phyloP scores from a whole-genome alignment of 2,113 vertebrate species.

The Prionailurus viverrinus region DNA sequence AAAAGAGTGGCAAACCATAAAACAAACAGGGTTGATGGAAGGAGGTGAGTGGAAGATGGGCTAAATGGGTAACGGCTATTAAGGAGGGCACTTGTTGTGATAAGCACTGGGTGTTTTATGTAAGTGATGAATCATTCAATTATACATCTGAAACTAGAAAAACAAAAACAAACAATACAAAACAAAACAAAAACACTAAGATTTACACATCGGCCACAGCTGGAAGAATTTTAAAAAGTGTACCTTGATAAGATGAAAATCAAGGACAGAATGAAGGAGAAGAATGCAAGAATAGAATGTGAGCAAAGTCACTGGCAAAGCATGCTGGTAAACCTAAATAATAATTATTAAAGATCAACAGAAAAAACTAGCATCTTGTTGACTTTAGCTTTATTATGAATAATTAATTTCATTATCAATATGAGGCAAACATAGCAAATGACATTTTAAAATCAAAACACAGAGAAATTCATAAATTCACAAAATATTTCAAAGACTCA shows the following conservation, averaged over 20 bases:
- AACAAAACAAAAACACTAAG: neutral
- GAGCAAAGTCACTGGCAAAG: neutral
- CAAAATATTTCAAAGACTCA: neutral
- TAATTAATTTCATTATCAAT: conserved; percentile 14
- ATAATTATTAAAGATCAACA: neutral
- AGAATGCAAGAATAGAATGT: neutral
- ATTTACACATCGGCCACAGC: neutral
- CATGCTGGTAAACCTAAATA: neutral
- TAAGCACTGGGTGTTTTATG: neutral
- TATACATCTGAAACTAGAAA: neutral
- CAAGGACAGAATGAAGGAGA: neutral
- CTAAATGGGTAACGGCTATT: neutral
- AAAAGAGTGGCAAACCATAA: neutral
- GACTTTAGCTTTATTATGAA: neutral
- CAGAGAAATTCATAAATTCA: neutral
- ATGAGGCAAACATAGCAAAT: neutral
- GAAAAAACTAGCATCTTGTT: neutral
- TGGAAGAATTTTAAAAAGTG: neutral
- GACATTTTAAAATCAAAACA: neutral
- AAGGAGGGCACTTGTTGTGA: neutral
- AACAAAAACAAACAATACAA: neutral
- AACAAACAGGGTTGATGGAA: neutral
- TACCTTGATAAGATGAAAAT: neutral
- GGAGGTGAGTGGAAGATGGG: neutral
- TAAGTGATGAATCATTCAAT: neutral